Evolutionary conservation across 2,888 invertebrate species (phyloP), one percentile per base, ranked within the genome.

Genomic region (Embidobia sp.): DNA sequence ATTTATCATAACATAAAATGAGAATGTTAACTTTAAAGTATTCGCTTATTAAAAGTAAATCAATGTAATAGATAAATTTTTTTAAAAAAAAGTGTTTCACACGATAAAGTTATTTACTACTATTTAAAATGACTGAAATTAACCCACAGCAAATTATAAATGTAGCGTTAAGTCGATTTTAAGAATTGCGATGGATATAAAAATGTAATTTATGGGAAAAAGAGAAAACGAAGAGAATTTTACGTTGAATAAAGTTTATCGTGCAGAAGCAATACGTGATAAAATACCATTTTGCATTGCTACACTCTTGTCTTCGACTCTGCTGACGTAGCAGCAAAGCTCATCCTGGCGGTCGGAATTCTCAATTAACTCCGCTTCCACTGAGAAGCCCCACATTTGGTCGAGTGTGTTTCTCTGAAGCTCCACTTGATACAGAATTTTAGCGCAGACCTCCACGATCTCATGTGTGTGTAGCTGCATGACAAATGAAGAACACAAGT

Each of bases 361-460:
- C 90, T 98, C 98, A 79, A 98, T 97, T 70, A 98, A 93, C 90
- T 98, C 98, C 1, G 98, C 98, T 90, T 98, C 98, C 53, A 98
- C 98, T 79, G 97, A 97, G 91, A 98, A 97, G 83, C 98, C 98
- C 96, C 98, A 98, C 96, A 98, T 97, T 90, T 97, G 96, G 85
- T 98, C 97, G 85, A 97, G 92, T 6, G 96, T 96, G 80, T 94
- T 94, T 77, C 98, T 93, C 85, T 96, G 95, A 86, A 98, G 92
- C 90, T 98, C 98, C 83, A 98, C 97, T 93, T 98, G 98, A 91
- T 98, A 98, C 80, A 98, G 92, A 87, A 98, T 96, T 92, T 98
- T 98, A 86, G 97, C 96, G 90, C 98, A 98, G 49, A 98, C 97
- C 91, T 98, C 98, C 69, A 98, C 96, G 80, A 97, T 94, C 91